These are phyloP conservation scores for Oophaga sylvatica DNA, from an alignment of 2,797 vertebrate genomes.

Conservation along the genomic window DNA sequence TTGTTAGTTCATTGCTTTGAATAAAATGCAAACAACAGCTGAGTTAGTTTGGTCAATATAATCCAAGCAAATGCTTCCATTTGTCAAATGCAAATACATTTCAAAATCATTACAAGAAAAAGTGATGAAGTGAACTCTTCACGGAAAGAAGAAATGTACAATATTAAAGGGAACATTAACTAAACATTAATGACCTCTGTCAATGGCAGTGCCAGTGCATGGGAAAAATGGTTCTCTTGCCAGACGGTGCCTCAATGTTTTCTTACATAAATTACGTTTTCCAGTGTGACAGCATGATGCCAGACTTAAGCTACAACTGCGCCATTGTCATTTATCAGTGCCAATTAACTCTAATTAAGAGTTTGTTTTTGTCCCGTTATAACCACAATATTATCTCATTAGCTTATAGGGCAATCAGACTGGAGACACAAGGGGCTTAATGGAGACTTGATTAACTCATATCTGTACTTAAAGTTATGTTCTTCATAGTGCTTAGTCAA, in stretches of 20 bases:
- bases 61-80: constrained; percentile 39
- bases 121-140: background rate
- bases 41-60: constrained; percentile 38
- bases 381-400: constrained; percentile 39
- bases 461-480: background rate
- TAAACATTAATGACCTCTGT: constrained; percentile 53
- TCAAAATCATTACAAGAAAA: constrained; percentile 10
- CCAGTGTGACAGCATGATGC: constrained; percentile 52
- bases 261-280: constrained; percentile 54
- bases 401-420: constrained; percentile 47
- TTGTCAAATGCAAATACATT: constrained; percentile 58
- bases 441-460: constrained; percentile 1
- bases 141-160: constrained; percentile 33
- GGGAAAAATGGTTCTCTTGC: constrained; percentile 39
- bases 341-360: constrained; percentile 56
- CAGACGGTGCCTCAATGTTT: constrained; percentile 51
- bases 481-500: background rate
- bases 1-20: constrained; percentile 38
- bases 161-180: constrained; percentile 23
- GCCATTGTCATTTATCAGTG: constrained; percentile 52
- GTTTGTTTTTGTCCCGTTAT: constrained; percentile 24
- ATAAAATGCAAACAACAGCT: constrained; percentile 45
- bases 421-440: constrained; percentile 24
- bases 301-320: constrained; percentile 43
- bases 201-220: constrained; percentile 36